Evolutionary conservation across 2,888 invertebrate genomes (phyloP), one percentile per base, ranked within the genome.

Genomic region (Yponomeuta evonymella): DNA sequence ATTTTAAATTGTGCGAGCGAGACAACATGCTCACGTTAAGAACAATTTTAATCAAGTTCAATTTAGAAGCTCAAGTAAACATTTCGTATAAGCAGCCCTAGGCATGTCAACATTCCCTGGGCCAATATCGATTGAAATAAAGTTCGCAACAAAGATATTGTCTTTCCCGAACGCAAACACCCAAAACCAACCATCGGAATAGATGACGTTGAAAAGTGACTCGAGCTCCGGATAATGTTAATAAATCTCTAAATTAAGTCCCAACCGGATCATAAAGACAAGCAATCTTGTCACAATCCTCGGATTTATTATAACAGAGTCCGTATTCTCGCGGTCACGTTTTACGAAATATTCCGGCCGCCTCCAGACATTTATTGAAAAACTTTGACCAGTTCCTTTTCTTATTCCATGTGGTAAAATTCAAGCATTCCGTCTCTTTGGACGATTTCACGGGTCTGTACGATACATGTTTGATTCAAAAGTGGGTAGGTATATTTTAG

Each of bases 261-360:
- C 15, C 51, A 58, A 15, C 51, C 51, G 51, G 51, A 58, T 58
- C 51, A 58, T 58, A 58, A 58, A 58, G 51, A 58, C 51, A 58
- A 58, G 51, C 51, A 58, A 58, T 58, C 51, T 58, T 58, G 51
- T 58, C 51, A 58, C 51, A 58, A 58, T 58, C 51, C 15, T 58
- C 51, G 51, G 5, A 58, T 58, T 58, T 58, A 58, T 58, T 58
- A 58, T 58, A 58, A 58, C 51, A 15, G 15, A 58, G 1, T 58
- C 51, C 51, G 51, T 15, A 58, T 58, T 58, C 51, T 58, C 15
- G 51, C 51, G 51, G 51, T 58, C 51, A 58, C 51, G 51, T 58
- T 58, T 58, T 58, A 15, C 51, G 51, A 15, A 58, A 58, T 58
- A 58, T 58, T 58, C 51, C 51, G 51, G 51, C 6, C 12, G 15